Conservation (phyloP, 2,113 vertebrate genomes). For the Marmota flaviventris region DNA sequence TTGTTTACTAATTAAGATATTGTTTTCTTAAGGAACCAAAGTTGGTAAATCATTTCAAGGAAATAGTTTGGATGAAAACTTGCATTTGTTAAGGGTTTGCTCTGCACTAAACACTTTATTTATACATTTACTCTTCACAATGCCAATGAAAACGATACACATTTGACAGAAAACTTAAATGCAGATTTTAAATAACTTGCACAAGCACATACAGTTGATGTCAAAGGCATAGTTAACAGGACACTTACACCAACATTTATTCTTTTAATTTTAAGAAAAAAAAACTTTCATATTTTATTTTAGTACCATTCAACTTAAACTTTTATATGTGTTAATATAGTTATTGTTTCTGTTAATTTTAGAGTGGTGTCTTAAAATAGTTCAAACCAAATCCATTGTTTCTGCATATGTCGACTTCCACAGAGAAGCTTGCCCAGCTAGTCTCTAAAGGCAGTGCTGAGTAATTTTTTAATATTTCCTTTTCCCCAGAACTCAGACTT, state of each 20-base stretch:
- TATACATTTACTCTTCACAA: not conserved
- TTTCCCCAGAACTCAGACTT: not conserved
- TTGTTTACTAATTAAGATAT: not conserved
- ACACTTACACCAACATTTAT: not conserved
- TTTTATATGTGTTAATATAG: not conserved
- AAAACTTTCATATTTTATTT: not conserved
- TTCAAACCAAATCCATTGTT: not conserved
- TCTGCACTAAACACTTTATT: not conserved
- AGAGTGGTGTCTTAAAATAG: not conserved
- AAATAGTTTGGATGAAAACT: not conserved
- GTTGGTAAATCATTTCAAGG: not conserved
- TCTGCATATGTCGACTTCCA: not conserved
- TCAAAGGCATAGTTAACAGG: not conserved
- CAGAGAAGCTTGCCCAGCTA: not conserved
- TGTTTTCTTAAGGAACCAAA: too few relatives aligned
- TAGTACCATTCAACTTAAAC: not conserved
- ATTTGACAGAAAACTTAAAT: conserved; percentile 22
- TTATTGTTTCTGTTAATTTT: not conserved
- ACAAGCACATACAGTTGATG: not conserved
- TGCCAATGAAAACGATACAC: not conserved
- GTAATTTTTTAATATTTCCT: not conserved
- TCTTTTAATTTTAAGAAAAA: not conserved
- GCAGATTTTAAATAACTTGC: not conserved
- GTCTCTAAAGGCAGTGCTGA: not conserved
- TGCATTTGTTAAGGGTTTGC: not conserved